phyloP scores from a whole-genome alignment of 2,888 invertebrate genomes.

The Drosophila sordidapex region DNA sequence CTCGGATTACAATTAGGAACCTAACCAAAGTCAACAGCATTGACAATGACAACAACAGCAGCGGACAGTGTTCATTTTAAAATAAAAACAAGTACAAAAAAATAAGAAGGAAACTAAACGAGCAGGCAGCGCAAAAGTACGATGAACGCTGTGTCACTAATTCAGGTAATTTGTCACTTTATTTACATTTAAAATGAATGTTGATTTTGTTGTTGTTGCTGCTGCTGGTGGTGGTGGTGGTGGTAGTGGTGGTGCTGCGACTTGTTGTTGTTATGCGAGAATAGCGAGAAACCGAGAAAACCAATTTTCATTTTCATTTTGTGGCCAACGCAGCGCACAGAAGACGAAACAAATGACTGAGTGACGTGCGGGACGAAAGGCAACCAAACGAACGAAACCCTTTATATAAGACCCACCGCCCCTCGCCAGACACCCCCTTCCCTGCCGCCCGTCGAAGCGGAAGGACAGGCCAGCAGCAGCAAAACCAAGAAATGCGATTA shows the following conservation, averaged over 20 bases:
- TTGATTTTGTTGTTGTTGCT: constrained; percentile 43
- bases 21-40: constrained; percentile 52
- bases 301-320: constrained; percentile 77
- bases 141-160: constrained; percentile 72
- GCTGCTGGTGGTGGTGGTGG: constrained; percentile 3
- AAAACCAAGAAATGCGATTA: constrained; percentile 73
- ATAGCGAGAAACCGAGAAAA: constrained; percentile 71
- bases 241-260: constrained; percentile 32
- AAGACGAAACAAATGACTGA: constrained; percentile 75
- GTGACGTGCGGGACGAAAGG: constrained; percentile 58
- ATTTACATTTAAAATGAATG: constrained; percentile 79
- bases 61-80: constrained; percentile 40
- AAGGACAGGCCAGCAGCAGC: constrained; percentile 38
- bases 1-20: constrained; percentile 41
- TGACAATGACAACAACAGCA: constrained; percentile 32
- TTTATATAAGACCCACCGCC: constrained; percentile 26
- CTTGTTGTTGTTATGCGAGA: constrained; percentile 30
- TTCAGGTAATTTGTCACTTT: constrained; percentile 80
- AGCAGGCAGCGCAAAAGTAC: constrained; percentile 47
- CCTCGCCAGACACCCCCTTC: not conserved
- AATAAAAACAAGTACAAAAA: constrained; percentile 17
- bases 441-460: constrained; percentile 19
- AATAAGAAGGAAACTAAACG: constrained; percentile 27
- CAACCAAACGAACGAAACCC: constrained; percentile 32
- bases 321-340: constrained; percentile 66